Conservation (phyloP, 2,797 vertebrate species). For the Tenualosa thibaudeaui region DNA sequence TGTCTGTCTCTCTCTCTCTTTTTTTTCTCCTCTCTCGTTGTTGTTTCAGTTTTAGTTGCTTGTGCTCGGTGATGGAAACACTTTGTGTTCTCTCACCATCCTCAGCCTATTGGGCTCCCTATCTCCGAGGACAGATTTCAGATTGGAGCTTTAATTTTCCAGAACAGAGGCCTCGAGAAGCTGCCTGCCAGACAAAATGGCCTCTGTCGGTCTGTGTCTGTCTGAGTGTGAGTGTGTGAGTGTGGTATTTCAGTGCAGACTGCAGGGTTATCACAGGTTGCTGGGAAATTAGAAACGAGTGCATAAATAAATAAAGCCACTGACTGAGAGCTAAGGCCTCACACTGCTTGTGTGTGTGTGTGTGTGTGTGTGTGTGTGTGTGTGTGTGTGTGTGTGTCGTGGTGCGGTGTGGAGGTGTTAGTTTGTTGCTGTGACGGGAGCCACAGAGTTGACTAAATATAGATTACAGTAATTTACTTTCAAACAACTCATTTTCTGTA, state of each 20-base stretch:
- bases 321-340: slow-evolving; percentile 61
- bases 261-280: slow-evolving; percentile 56
- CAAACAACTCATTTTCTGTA: slow-evolving; percentile 94
- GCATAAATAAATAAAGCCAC: slow-evolving; percentile 68
- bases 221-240: slow-evolving; percentile 8
- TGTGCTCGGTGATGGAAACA: background rate
- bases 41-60: background rate
- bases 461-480: slow-evolving; percentile 93
- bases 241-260: slow-evolving; percentile 27
- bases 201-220: background rate
- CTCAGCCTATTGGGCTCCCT: background rate
- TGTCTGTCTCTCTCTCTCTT: too few relatives aligned
- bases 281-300: slow-evolving; percentile 60
- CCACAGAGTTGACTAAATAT: slow-evolving; percentile 85
- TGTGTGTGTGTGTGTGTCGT: slow-evolving; percentile 19
- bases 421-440: slow-evolving; percentile 60
- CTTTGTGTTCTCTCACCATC: background rate
- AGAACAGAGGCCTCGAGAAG: background rate
- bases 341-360: slow-evolving; percentile 38
- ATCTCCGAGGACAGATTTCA: background rate
- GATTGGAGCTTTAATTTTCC: background rate
- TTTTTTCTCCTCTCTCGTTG: background rate
- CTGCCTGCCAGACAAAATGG: background rate
- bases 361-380: slow-evolving; percentile 37
- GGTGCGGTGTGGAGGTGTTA: slow-evolving; percentile 25